Evolutionary conservation across 2,113 vertebrate genomes (phyloP), one percentile per base, ranked within the genome.

Genomic region (Smithornis capensis): DNA sequence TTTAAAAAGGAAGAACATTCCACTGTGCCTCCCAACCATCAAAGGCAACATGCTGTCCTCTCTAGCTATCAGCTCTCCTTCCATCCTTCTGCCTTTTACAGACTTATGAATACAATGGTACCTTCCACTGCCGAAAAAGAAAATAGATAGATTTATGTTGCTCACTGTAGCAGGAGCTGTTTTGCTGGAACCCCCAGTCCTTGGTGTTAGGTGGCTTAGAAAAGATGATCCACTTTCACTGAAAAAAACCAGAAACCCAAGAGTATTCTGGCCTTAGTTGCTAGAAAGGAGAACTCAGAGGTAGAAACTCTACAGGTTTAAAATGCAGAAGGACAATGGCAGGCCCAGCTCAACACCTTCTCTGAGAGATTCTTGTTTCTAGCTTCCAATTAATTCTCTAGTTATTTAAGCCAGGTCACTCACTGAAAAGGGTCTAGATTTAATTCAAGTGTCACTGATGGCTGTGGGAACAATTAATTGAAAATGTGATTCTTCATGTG

Each of bases 1-100:
- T 88, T 86, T 76, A 67, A 57, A 85, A 85, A 87, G 37, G 25
- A 90, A 55, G 47, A 88, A 63, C 29, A 56, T 74, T 73, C 55
- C 38, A 59, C 71, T 70, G 63, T 90, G 82, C 38, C 22, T 80
- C 65, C 84, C 82, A 89, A 57, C 14, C 80, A 37, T 45, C 38
- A 42, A 55, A 80, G 67, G 25, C 74, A 69, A 35, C 57, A 21
- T 25, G 33, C 78, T 74, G 67, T 80, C 75, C 29, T 83, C 50
- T 83, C 19, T 24, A 25, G 37, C 63, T 67, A 14, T 19, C 17
- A 44, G 38, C 47, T 52, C 40, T 77, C 28, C 35, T 56, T 71
- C 74, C 37, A 47, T 62, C 59, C 33, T 78, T 63, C 53, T 87
- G 59, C 74, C 75, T 84, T 89, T 85, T 69, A 22, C 22, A 79